Conservation (phyloP, 2,797 vertebrate species). For the Pitangus sulphuratus region DNA sequence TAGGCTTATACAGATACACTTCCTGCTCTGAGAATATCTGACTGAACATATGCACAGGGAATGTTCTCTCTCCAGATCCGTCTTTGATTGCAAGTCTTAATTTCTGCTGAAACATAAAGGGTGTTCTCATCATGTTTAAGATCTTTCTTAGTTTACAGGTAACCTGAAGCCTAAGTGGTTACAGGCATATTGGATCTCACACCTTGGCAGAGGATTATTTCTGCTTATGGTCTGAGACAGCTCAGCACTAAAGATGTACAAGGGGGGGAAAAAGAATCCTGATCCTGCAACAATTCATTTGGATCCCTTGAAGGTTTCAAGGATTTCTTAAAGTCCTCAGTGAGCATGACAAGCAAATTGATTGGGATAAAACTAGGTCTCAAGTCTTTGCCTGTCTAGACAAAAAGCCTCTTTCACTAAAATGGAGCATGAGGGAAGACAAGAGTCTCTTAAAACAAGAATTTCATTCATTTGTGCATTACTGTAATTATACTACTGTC, state of each 20-base stretch:
- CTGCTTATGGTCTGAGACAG: neutral
- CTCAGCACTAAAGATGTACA: neutral
- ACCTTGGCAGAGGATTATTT: neutral
- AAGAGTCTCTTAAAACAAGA: neutral
- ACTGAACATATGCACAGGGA: neutral
- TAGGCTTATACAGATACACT: neutral
- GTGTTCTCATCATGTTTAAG: neutral
- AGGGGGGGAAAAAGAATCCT: neutral
- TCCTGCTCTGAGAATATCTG: neutral
- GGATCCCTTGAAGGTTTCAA: neutral
- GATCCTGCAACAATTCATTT: neutral
- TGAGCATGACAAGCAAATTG: neutral
- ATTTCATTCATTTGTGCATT: neutral
- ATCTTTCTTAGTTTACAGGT: slow-evolving; percentile 17
- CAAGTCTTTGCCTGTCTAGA: neutral
- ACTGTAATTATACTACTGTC: neutral
- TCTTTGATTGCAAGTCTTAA: neutral
- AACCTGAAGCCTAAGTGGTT: neutral
- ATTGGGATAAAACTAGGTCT: neutral
- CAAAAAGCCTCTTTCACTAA: neutral
- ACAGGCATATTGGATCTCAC: neutral
- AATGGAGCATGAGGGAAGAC: neutral
- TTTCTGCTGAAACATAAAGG: neutral
- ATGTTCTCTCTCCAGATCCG: neutral
- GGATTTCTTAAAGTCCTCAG: neutral